phyloP scores from a whole-genome alignment of 2,113 vertebrate species.

The Callopanchax toddi region DNA sequence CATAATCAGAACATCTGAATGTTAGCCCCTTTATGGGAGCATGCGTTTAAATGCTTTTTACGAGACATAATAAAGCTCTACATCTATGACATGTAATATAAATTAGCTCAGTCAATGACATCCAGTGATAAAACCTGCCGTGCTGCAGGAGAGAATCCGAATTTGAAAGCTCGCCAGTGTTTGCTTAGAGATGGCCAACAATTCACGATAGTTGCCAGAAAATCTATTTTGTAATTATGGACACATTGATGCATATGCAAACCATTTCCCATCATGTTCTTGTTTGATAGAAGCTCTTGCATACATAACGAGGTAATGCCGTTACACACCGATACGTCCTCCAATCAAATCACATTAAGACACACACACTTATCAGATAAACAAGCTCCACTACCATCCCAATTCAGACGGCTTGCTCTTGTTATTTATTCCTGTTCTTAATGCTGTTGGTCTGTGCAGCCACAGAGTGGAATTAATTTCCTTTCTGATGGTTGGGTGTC shows the following conservation, averaged over 20 bases:
- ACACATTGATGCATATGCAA: conserved; percentile 69
- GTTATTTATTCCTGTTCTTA: conserved; percentile 77
- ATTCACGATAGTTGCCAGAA: conserved; percentile 61
- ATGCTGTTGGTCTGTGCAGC: conserved; percentile 71
- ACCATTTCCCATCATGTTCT: conserved; percentile 57
- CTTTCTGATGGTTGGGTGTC: conserved; percentile 77
- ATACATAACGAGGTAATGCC: conserved; percentile 56
- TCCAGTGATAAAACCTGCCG: conserved; percentile 51
- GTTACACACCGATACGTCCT: conserved; percentile 64
- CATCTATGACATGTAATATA: conserved; percentile 51
- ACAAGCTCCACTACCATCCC: conserved; percentile 37
- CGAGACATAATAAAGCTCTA: conserved; percentile 15
- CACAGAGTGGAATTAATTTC: conserved; percentile 77
- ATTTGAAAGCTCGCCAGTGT: conserved; percentile 65
- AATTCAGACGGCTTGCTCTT: conserved; percentile 62
- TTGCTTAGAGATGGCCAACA: conserved; percentile 68
- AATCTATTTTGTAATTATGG: conserved; percentile 71
- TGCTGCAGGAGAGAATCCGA: conserved; percentile 68
- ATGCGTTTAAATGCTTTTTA: conserved; percentile 29
- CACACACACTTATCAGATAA: conserved; percentile 70
- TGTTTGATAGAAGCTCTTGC: conserved; percentile 59
- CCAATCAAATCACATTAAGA: conserved; percentile 68
- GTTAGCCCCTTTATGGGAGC: conserved; percentile 12
- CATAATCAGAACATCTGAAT: neutral
- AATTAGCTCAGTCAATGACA: conserved; percentile 67